phyloP scores from a whole-genome alignment of 2,797 vertebrate genomes.

The Jordanella pulchra region DNA sequence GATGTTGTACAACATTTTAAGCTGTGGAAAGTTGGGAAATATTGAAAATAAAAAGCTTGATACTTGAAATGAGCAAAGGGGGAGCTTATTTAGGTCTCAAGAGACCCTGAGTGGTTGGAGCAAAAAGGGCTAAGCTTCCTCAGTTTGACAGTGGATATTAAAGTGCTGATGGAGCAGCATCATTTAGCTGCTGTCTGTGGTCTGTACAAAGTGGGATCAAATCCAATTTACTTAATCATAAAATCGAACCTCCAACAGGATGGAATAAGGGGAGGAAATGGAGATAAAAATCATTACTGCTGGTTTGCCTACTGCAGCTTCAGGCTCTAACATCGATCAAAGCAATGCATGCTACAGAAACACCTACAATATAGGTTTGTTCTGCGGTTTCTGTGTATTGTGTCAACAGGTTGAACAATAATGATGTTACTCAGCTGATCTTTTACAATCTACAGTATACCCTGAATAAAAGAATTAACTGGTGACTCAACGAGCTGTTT shows the following conservation, averaged over 20 bases:
- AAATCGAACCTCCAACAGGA: conserved; percentile 54
- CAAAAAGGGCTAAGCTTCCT: conserved; percentile 40
- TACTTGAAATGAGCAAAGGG: conserved; percentile 41
- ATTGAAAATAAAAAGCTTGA: conserved; percentile 30
- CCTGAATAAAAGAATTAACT: conserved; percentile 62
- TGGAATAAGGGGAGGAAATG: conserved; percentile 31
- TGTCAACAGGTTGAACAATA: conserved; percentile 21
- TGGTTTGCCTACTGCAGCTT: conserved; percentile 30
- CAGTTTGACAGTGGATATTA: conserved; percentile 30
- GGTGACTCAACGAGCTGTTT: conserved; percentile 38
- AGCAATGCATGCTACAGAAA: conserved; percentile 23
- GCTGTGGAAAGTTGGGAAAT: conserved; percentile 22
- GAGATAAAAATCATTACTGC: conserved; percentile 47
- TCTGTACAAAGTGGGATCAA: conserved; percentile 47
- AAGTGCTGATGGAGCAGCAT: conserved; percentile 35
- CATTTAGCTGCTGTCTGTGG: conserved; percentile 40
- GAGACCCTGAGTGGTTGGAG: conserved; percentile 48
- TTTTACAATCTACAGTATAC: conserved; percentile 20
- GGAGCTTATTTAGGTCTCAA: conserved; percentile 49
- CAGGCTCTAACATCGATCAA: conserved; percentile 7
- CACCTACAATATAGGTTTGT: conserved; percentile 23
- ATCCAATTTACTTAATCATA: conserved; percentile 65
- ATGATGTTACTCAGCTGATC: conserved; percentile 27
- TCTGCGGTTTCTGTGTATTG: conserved; percentile 41
- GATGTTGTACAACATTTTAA: conserved; percentile 30